Evolutionary conservation across 1,140 invertebrate species (phyloP).

Genomic region (Cydia pomonella): DNA sequence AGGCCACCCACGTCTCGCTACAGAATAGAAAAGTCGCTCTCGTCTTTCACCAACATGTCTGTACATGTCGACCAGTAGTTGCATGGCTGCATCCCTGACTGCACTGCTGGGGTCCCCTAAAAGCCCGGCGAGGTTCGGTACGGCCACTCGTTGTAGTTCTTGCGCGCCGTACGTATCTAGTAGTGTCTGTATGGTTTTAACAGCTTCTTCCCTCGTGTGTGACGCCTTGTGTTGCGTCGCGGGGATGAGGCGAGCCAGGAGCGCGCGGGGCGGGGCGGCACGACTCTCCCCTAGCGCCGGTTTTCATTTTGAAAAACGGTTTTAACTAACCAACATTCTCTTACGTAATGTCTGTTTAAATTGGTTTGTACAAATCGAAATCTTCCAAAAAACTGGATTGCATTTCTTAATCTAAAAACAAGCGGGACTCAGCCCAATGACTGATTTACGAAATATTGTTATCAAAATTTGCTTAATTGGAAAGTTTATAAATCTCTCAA

Average conservation of each 20-base stretch:
- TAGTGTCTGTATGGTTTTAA: conserved; percentile 57
- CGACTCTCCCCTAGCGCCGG: conserved; percentile 90
- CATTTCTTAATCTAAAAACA: too few species aligned
- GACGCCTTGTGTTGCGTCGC: conserved; percentile 90
- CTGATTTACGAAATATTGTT: too few species aligned
- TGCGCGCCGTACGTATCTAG: conserved; percentile 86
- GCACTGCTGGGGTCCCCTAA: conserved; percentile 94
- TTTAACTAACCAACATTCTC: too few species aligned
- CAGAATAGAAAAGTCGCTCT: too few species aligned
- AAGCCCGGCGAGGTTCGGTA: conserved; percentile 91
- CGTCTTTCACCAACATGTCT: conserved; percentile 93
- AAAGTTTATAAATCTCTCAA: too few species aligned
- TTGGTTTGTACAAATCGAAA: neutral
- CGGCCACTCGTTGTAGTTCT: conserved; percentile 89
- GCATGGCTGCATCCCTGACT: conserved; percentile 93
- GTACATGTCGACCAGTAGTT: conserved; percentile 94
- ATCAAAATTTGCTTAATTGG: too few species aligned
- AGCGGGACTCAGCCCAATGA: too few species aligned
- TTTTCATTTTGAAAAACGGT: too few species aligned
- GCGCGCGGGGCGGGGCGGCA: conserved; percentile 88
- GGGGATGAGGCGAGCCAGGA: conserved; percentile 90
- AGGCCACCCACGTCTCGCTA: too few species aligned
- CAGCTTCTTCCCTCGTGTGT: conserved; percentile 63
- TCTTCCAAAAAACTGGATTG: neutral
- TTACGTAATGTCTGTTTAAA: neutral